phyloP scores from a whole-genome alignment of 2,888 invertebrate species.

The Phragmatobia fuliginosa region DNA sequence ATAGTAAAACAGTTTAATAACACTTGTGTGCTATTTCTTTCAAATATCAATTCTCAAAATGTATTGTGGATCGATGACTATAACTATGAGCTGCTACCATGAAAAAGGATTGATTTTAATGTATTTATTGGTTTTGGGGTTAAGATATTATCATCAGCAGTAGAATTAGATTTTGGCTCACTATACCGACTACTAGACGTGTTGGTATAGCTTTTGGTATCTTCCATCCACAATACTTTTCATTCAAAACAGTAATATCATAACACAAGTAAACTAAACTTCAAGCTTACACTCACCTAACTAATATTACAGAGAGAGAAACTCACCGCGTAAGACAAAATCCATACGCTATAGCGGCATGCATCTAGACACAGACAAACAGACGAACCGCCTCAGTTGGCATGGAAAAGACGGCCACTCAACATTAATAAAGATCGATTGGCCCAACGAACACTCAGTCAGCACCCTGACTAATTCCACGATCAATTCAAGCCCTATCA shows the following conservation, averaged over 20 bases:
- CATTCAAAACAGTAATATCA: constrained; percentile 19
- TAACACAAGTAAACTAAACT: constrained; percentile 48
- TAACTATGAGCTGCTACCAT: not conserved
- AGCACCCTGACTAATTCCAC: constrained; percentile 73
- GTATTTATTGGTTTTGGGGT: no score
- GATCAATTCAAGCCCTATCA: constrained; percentile 70
- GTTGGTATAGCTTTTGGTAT: not conserved
- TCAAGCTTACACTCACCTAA: constrained; percentile 46
- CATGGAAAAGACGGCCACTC: constrained; percentile 82
- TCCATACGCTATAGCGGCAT: constrained; percentile 73
- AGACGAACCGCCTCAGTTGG: constrained; percentile 73
- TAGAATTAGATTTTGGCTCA: no score
- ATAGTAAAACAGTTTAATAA: not conserved
- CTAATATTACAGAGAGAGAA: constrained; percentile 77
- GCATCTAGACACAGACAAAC: constrained; percentile 62
- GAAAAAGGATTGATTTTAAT: no score
- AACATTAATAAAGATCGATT: constrained; percentile 80
- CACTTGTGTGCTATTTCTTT: constrained; percentile 4
- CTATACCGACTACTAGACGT: no score
- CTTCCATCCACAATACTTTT: constrained; percentile 21
- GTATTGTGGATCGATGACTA: constrained; percentile 1
- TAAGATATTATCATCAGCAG: no score
- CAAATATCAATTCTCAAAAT: not conserved
- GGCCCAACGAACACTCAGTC: constrained; percentile 74
- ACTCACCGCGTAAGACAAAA: constrained; percentile 79